Evolutionary conservation across 1,140 invertebrate genomes (phyloP).

Genomic region (Drosophila bifasciata): DNA sequence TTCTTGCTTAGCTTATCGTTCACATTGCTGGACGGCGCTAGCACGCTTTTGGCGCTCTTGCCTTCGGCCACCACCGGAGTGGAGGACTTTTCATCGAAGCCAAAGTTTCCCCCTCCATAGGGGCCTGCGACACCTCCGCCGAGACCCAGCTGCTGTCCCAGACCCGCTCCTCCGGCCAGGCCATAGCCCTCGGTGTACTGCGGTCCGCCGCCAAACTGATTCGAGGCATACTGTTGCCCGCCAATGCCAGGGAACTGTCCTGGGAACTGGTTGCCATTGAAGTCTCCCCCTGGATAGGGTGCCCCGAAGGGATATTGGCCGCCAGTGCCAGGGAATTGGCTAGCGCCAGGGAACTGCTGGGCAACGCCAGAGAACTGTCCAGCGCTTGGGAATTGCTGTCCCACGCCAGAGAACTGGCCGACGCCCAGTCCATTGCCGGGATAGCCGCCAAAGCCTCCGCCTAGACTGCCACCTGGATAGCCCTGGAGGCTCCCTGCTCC

Average conservation of each 20-base stretch:
- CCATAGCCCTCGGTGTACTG: slow-evolving; percentile 79
- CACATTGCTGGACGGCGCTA: slow-evolving; percentile 31
- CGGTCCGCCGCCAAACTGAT: slow-evolving; percentile 51
- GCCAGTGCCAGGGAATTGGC: neutral
- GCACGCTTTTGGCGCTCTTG: slow-evolving; percentile 62
- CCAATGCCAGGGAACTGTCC: slow-evolving; percentile 52
- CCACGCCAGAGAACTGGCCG: slow-evolving; percentile 22
- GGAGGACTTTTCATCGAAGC: slow-evolving; percentile 56
- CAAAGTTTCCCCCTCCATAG: slow-evolving; percentile 45
- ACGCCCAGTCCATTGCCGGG: slow-evolving; percentile 42
- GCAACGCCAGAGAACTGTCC: slow-evolving; percentile 18
- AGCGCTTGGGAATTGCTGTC: slow-evolving; percentile 57
- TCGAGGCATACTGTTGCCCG: slow-evolving; percentile 48
- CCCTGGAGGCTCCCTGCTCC: slow-evolving; percentile 25
- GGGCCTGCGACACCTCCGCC: slow-evolving; percentile 43
- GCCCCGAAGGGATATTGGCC: slow-evolving; percentile 56
- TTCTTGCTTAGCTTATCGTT: slow-evolving; percentile 75
- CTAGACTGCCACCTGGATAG: slow-evolving; percentile 18
- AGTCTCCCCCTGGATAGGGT: slow-evolving; percentile 52
- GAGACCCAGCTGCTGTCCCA: slow-evolving; percentile 59
- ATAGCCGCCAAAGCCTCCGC: slow-evolving; percentile 20
- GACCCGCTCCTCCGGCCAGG: slow-evolving; percentile 34
- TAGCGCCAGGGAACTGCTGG: slow-evolving; percentile 56
- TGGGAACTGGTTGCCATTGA: slow-evolving; percentile 54
- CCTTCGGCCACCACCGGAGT: slow-evolving; percentile 46